These are phyloP conservation scores for Python bivittatus DNA, from an alignment of 2,113 vertebrate genomes.

Conservation along the genomic window DNA sequence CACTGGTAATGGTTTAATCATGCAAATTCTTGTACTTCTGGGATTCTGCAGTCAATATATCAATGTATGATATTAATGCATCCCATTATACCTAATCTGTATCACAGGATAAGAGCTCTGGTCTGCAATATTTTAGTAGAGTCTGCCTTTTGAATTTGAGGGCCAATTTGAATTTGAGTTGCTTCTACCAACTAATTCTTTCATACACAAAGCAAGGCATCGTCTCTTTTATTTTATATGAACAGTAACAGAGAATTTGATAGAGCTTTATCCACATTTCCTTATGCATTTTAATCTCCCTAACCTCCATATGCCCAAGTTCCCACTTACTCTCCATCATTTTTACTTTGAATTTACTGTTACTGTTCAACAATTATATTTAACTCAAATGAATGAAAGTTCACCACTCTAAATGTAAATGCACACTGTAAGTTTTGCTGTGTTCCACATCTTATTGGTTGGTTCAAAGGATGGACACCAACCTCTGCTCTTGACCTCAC, in stretches of 20 bases:
- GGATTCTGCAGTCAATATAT: background rate
- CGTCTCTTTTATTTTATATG: background rate
- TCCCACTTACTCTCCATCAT: background rate
- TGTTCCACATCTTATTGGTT: background rate
- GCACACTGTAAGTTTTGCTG: background rate
- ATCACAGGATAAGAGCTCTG: background rate
- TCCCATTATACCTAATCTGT: background rate
- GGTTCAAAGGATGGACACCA: background rate
- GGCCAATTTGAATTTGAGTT: background rate
- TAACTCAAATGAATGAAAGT: too few relatives aligned
- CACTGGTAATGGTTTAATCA: background rate
- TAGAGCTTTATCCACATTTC: background rate
- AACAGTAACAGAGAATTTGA: background rate
- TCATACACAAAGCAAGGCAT: too few relatives aligned
- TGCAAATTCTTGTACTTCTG: constrained; percentile 21
- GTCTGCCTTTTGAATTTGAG: background rate
- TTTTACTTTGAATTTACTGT: background rate
- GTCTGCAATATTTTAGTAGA: background rate
- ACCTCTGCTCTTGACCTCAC: background rate
- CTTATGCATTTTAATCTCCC: background rate
- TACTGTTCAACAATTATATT: background rate
- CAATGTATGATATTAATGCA: background rate
- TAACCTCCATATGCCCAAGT: background rate
- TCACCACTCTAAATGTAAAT: background rate
- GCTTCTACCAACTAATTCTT: background rate